A percentile compares a stretch with the other conserved stretches of the same genome.
These are phyloP conservation scores for Isoperla grammatica DNA, from an alignment of 2,888 invertebrate species.

Conservation along the genomic window DNA sequence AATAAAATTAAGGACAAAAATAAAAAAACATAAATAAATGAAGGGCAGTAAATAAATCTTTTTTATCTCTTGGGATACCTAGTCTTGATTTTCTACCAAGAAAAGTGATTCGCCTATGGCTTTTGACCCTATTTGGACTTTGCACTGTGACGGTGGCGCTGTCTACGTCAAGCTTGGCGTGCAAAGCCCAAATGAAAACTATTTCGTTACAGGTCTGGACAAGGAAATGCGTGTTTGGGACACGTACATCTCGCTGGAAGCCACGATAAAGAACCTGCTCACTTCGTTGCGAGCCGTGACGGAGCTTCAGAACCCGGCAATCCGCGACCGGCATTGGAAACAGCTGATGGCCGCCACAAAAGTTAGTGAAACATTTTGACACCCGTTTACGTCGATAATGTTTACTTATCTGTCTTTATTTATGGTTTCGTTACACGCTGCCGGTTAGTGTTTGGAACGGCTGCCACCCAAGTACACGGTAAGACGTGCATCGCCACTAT, in stretches of 20 bases:
- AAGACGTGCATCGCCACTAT: constrained; percentile 15
- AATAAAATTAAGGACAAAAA: too few species aligned
- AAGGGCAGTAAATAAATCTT: too few species aligned
- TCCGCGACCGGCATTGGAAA: constrained; percentile 89
- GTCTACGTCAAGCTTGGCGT: too few species aligned
- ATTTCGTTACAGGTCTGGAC: constrained; percentile 48
- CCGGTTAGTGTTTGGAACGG: constrained; percentile 21
- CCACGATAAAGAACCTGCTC: constrained; percentile 83
- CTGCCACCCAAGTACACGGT: constrained; percentile 23
- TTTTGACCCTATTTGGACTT: too few species aligned
- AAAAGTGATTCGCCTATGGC: too few species aligned
- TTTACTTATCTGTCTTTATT: not conserved
- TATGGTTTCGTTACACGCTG: constrained; percentile 21
- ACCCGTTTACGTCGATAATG: not conserved
- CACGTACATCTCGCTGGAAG: constrained; percentile 73
- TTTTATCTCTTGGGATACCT: too few species aligned
- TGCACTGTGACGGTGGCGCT: too few species aligned
- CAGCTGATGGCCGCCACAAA: constrained; percentile 91
- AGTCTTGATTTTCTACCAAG: too few species aligned
- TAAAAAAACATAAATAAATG: too few species aligned
- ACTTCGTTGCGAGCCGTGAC: constrained; percentile 88
- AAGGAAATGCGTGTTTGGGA: constrained; percentile 65
- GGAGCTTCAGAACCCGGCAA: constrained; percentile 90
- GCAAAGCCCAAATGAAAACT: too few species aligned
- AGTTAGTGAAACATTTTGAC: constrained; percentile 43